phyloP scores from a whole-genome alignment of 2,797 vertebrate species.

The Labeo calbasu region DNA sequence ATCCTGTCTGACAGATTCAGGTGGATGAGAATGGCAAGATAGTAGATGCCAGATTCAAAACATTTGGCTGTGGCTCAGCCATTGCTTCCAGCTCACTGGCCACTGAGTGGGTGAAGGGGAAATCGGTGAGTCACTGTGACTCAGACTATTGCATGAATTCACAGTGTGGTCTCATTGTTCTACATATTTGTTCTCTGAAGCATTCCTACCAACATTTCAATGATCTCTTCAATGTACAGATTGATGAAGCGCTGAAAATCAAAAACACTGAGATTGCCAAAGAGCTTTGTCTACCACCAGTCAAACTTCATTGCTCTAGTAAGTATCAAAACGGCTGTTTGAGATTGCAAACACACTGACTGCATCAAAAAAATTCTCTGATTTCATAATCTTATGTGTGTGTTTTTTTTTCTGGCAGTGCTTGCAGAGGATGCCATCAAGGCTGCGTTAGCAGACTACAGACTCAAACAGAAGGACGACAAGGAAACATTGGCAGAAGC shows the following conservation, averaged over 20 bases:
- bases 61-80: constrained; percentile 95
- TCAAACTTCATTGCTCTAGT: constrained; percentile 99
- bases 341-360: not conserved
- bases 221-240: constrained; percentile 70
- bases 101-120: constrained; percentile 97
- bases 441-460: constrained; percentile 93
- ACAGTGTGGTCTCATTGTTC: not conserved
- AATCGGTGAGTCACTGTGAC: constrained; percentile 83
- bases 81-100: constrained; percentile 96
- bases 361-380: not conserved
- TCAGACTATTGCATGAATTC: not conserved
- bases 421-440: constrained; percentile 96
- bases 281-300: constrained; percentile 94
- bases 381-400: not conserved
- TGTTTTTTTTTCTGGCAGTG: constrained; percentile 76
- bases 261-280: constrained; percentile 97
- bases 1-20: constrained; percentile 80
- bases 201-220: not conserved
- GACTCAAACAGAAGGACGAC: constrained; percentile 82
- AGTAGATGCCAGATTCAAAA: constrained; percentile 92
- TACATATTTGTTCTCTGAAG: not conserved
- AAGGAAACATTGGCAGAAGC: constrained; percentile 68
- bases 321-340: constrained; percentile 52
- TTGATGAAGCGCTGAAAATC: constrained; percentile 91
- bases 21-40: constrained; percentile 92